Evolutionary conservation across 1,140 invertebrate genomes (phyloP).

Genomic region (Micrasema longulum): DNA sequence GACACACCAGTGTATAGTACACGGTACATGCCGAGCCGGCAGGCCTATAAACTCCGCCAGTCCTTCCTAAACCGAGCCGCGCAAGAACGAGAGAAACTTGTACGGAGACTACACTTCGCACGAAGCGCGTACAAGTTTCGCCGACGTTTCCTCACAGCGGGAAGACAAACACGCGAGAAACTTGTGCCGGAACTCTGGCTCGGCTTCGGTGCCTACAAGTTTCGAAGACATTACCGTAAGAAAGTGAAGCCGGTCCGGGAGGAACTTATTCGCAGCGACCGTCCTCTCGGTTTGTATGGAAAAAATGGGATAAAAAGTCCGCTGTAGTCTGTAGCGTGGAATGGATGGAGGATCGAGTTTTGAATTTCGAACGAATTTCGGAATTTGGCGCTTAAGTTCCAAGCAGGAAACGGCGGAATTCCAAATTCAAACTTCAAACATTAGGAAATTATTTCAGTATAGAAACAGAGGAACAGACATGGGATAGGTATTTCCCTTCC

Average conservation of each 20-base stretch:
- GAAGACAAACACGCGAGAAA: background rate
- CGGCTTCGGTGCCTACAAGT: slow-evolving; percentile 32
- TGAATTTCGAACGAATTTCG: slow-evolving; percentile 53
- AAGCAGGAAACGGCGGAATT: slow-evolving; percentile 41
- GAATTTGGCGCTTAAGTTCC: slow-evolving; percentile 35
- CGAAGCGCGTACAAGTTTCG: slow-evolving; percentile 46
- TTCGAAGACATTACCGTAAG: slow-evolving; percentile 24
- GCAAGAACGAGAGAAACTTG: slow-evolving; percentile 20
- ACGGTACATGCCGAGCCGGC: slow-evolving; percentile 39
- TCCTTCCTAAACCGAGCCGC: background rate
- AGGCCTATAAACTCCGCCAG: slow-evolving; percentile 1
- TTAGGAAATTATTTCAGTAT: too few species aligned
- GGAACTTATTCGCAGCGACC: slow-evolving; percentile 38
- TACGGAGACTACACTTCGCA: slow-evolving; percentile 27
- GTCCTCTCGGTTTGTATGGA: slow-evolving; percentile 51
- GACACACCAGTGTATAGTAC: slow-evolving; percentile 38
- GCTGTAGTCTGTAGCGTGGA: too few species aligned
- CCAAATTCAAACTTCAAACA: slow-evolving; percentile 25
- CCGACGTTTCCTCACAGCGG: slow-evolving; percentile 4
- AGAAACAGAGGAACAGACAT: too few species aligned
- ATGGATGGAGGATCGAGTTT: slow-evolving; percentile 51
- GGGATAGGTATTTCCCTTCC: too few species aligned
- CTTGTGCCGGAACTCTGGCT: slow-evolving; percentile 11
- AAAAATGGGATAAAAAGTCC: slow-evolving; percentile 51
- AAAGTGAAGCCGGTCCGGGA: background rate